Conservation (phyloP, 2,797 vertebrate species). For the Microchirus variegatus region DNA sequence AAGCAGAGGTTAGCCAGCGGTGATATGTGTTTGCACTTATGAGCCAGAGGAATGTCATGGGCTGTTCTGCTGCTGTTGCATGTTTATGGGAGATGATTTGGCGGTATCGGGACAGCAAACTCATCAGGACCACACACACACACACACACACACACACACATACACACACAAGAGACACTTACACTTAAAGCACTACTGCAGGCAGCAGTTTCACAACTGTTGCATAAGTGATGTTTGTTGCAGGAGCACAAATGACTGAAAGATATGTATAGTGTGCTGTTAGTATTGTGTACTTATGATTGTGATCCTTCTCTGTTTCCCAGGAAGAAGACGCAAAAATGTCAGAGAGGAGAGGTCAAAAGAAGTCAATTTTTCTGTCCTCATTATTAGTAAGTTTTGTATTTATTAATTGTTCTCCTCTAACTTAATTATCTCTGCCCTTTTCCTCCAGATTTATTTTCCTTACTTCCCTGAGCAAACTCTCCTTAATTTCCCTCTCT, state of each 20-base stretch:
- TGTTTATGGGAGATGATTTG: constrained; percentile 67
- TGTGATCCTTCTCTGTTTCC: background rate
- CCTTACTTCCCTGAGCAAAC: no score
- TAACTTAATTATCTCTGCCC: background rate
- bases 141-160: constrained; percentile 29
- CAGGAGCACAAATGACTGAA: constrained; percentile 4
- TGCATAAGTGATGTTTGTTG: constrained; percentile 16
- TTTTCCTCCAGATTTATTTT: background rate
- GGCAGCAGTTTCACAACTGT: constrained; percentile 36
- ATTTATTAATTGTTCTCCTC: background rate
- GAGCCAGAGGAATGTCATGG: constrained; percentile 50
- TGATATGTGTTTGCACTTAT: constrained; percentile 51
- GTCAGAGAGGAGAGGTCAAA: constrained; percentile 78
- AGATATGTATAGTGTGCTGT: constrained; percentile 5
- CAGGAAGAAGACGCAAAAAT: constrained; percentile 80
- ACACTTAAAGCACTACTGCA: constrained; percentile 42
- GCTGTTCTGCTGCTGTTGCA: constrained; percentile 57
- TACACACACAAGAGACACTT: constrained; percentile 33
- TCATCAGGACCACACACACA: constrained; percentile 64
- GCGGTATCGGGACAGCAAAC: constrained; percentile 53
- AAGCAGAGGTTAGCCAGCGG: constrained; percentile 52
- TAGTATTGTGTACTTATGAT: background rate
- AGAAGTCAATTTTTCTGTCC: constrained; percentile 83
- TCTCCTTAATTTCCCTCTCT: no score
- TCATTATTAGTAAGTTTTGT: constrained; percentile 87